Conservation (phyloP, 2,888 invertebrate species). For the Ophion ellenae region DNA sequence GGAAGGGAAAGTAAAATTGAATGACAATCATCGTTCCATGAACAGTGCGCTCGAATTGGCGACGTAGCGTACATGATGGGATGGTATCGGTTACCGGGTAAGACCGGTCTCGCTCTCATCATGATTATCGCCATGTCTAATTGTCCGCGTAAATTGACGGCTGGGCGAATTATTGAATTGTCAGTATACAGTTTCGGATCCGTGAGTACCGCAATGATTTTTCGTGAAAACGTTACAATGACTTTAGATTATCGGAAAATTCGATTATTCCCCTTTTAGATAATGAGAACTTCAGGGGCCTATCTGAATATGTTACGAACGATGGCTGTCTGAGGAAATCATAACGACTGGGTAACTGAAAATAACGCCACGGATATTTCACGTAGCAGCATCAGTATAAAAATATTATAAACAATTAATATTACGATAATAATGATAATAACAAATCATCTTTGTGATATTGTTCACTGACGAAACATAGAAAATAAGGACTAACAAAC, state of each 20-base stretch:
- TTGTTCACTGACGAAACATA: no score
- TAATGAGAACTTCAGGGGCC: constrained; percentile 71
- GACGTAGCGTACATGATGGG: constrained; percentile 73
- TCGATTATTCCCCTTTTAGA: constrained; percentile 56
- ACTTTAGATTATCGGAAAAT: not conserved
- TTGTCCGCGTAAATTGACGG: constrained; percentile 74
- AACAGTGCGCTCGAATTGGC: constrained; percentile 67
- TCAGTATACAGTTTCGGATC: constrained; percentile 74
- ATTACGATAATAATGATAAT: not conserved
- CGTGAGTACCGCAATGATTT: constrained; percentile 68
- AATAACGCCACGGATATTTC: not conserved
- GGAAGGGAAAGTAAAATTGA: not conserved
- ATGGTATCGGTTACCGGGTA: constrained; percentile 74
- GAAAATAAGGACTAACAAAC: no score
- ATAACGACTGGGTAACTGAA: not conserved
- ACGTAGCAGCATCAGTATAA: not conserved
- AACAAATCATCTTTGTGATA: no score
- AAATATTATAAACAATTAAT: not conserved
- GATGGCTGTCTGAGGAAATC: constrained; percentile 22
- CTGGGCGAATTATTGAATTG: constrained; percentile 75
- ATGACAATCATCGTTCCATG: not conserved
- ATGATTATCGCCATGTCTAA: constrained; percentile 73
- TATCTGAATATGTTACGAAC: constrained; percentile 74
- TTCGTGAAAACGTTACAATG: no score
- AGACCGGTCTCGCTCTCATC: constrained; percentile 70